Percentiles rank a stretch among this genome's conserved stretches.
phyloP scores from a whole-genome alignment of 1,140 invertebrate species.

The Armadillidium nasatum region DNA sequence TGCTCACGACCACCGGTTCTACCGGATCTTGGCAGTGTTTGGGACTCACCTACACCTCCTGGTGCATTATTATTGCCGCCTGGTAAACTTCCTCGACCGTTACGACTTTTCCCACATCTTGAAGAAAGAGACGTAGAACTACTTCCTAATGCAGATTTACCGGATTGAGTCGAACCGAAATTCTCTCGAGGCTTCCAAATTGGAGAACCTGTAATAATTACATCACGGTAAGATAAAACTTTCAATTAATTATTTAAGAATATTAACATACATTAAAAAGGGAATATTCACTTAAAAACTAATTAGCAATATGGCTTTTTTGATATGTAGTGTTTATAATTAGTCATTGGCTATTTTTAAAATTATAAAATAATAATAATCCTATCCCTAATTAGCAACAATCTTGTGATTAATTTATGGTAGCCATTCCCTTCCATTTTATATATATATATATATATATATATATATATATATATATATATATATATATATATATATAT shows the following conservation, averaged over 20 bases:
- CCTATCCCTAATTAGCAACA: too few relatives aligned
- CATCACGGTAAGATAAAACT: not conserved
- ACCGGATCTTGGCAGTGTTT: conserved; percentile 12
- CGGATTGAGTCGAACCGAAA: conserved; percentile 25
- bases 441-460: too few relatives aligned
- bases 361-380: too few relatives aligned
- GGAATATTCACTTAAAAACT: not conserved
- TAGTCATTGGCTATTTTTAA: too few relatives aligned
- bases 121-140: not conserved
- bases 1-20: conserved; percentile 20
- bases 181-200: conserved; percentile 30
- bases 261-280: not conserved
- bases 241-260: not conserved
- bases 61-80: conserved; percentile 18
- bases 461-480: too few relatives aligned
- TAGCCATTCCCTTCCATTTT: too few relatives aligned
- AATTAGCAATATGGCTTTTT: too few relatives aligned
- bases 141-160: conserved; percentile 19
- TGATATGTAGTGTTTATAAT: too few relatives aligned
- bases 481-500: too few relatives aligned
- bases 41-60: conserved; percentile 18
- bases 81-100: conserved; percentile 16
- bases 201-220: conserved; percentile 21
- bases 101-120: conserved; percentile 11
- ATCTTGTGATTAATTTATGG: too few relatives aligned